Base-by-base conservation (phyloP, 2,113 vertebrate genomes). In the Oryzias celebensis region DNA sequence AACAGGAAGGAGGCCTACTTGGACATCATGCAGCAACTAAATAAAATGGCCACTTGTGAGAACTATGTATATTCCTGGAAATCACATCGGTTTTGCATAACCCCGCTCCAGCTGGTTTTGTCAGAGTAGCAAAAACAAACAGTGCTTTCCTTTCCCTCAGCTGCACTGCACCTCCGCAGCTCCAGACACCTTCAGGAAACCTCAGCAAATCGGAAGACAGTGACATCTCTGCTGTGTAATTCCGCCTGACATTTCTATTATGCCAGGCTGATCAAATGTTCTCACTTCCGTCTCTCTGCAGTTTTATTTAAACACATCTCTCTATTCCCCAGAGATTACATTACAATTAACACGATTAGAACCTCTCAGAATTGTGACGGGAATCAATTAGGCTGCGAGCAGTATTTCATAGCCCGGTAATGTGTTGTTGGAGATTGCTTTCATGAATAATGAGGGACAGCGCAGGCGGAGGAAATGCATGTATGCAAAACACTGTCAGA, bases 291-390 rank as follows among this genome's bases (percentile, higher is more conserved):
- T 36, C 72, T 52, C 75, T 58, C 83, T 58, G 68, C 80, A 53
- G 65, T 82, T 83, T 90, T 91, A 90, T 93, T 92, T 92, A 92
- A 93, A 92, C 81, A 90, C 91, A 88, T 86, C 78, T 90, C 81
- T 62, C 83, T 85, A 78, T 88, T 94, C 94, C 94, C 87, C 82
- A 89, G 89, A 91, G 93, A 85, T 89, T 93, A 92, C 93, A 94
- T 94, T 92, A 95, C 89, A 93, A 94, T 89, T 93, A 94, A 93
- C 91, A 73, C 93, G 93, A 94, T 94, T 94, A 95, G 91, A 95
- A 95, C 92, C 93, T 94, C 91, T 91, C 92, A 89, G 84, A 91
- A 93, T 91, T 90, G 88, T 95, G 93, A 94, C 92, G 92, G 93
- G 93, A 94, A 94, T 94, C 95, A 95, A 96, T 96, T 95, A 95